A percentile compares a stretch with the other conserved stretches of the same genome.
Evolutionary conservation across 2,113 vertebrate genomes (phyloP).

Genomic region (Mastomys coucha): DNA sequence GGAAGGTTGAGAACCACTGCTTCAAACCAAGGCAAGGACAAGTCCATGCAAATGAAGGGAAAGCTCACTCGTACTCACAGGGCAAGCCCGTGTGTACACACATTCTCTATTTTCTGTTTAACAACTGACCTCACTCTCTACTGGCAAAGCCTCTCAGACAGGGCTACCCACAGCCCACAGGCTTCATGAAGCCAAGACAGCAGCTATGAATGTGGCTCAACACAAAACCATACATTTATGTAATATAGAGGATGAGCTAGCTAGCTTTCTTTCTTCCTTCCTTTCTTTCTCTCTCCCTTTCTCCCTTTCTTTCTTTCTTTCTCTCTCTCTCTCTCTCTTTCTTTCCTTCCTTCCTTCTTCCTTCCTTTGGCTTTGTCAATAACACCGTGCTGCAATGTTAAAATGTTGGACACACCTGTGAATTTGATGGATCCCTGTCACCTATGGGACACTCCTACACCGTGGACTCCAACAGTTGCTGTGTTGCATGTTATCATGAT

Average conservation of each 20-base stretch:
- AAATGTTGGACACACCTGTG: not conserved
- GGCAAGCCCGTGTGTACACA: fast-evolving
- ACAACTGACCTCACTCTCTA: not conserved
- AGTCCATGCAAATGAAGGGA: not conserved
- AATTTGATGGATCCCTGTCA: not conserved
- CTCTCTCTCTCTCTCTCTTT: too few relatives aligned
- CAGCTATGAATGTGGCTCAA: not conserved
- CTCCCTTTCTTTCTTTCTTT: too few relatives aligned
- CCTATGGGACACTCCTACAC: not conserved
- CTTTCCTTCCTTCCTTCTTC: too few relatives aligned
- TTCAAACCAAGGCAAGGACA: not conserved
- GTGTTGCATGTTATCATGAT: not conserved
- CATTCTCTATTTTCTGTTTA: not conserved
- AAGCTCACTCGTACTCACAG: fast-evolving
- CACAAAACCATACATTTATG: not conserved
- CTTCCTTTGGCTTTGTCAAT: too few relatives aligned
- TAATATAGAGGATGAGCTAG: not conserved
- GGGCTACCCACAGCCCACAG: not conserved
- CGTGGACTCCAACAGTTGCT: not conserved
- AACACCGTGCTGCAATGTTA: too few relatives aligned
- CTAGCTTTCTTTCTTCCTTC: too few relatives aligned
- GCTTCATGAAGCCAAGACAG: not conserved
- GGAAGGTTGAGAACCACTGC: not conserved
- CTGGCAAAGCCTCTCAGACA: not conserved
- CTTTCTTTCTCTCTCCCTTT: too few relatives aligned